Evolutionary conservation across 2,797 vertebrate species (phyloP).

Genomic region (Acanthis flammea): DNA sequence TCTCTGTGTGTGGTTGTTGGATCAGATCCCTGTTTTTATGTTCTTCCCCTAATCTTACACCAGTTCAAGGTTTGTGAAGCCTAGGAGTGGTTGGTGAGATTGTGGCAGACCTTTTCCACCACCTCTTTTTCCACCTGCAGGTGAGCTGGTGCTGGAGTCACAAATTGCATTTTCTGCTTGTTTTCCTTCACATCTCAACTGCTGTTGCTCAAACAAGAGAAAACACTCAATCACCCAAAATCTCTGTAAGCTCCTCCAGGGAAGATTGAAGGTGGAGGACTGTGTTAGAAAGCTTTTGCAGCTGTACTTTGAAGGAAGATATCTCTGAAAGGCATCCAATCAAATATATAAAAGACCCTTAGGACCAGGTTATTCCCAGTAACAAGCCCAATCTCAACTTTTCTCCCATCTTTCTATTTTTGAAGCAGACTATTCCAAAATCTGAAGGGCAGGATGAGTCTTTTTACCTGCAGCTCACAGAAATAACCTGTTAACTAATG

Average conservation of each 20-base stretch:
- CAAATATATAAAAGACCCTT: not conserved
- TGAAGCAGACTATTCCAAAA: not conserved
- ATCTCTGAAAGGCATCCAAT: not conserved
- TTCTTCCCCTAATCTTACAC: not conserved
- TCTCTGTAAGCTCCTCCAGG: not conserved
- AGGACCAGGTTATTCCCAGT: not conserved
- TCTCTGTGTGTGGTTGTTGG: not conserved
- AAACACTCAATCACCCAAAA: not conserved
- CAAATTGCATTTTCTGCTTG: not conserved
- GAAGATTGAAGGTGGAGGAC: not conserved
- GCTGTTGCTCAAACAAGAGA: not conserved
- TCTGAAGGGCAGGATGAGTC: not conserved
- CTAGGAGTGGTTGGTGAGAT: not conserved
- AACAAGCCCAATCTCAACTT: not conserved
- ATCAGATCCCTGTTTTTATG: not conserved
- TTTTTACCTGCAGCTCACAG: not conserved
- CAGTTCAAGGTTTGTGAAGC: not conserved
- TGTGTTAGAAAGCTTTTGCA: not conserved
- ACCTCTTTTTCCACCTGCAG: not conserved
- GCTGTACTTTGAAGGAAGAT: not conserved
- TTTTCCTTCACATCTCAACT: not conserved
- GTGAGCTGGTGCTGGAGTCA: not conserved
- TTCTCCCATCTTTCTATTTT: not conserved
- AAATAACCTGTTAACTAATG: fast-evolving
- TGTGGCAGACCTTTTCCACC: not conserved